Percentiles rank a stretch among this genome's conserved stretches.
Conservation (phyloP, 2,113 vertebrate genomes). For the Tinamus guttatus region DNA sequence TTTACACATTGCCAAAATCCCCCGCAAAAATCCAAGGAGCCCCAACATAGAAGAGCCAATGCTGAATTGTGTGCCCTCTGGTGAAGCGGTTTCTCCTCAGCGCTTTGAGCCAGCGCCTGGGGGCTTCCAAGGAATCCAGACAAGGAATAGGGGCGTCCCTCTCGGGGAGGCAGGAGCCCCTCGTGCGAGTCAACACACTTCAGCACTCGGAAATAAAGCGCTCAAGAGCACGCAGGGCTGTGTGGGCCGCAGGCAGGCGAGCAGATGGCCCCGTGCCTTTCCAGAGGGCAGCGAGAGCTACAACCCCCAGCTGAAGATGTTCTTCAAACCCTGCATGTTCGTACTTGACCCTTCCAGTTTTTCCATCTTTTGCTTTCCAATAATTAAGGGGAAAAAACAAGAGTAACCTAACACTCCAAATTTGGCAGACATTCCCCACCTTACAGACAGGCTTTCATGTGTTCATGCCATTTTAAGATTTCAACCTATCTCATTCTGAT, state of each 20-base stretch:
- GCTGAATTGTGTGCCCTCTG: accelerated
- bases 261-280: not conserved
- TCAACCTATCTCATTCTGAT: not conserved
- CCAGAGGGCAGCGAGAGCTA: not conserved
- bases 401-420: not conserved
- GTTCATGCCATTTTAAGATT: not conserved
- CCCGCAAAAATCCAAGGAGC: not conserved
- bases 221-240: not conserved
- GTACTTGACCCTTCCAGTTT: not conserved
- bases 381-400: not conserved
- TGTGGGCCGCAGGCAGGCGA: not conserved
- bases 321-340: not conserved
- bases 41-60: not conserved
- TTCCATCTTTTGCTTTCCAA: not conserved
- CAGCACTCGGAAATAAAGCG: accelerated
- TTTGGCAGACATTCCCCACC: not conserved
- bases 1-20: not conserved
- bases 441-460: not conserved
- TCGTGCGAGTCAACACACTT: not conserved
- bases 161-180: accelerated
- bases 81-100: not conserved
- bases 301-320: not conserved
- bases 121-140: accelerated
- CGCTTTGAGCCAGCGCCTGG: accelerated
- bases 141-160: accelerated